Base-by-base conservation (phyloP, 2,797 vertebrate species). In the Argentina silus region DNA sequence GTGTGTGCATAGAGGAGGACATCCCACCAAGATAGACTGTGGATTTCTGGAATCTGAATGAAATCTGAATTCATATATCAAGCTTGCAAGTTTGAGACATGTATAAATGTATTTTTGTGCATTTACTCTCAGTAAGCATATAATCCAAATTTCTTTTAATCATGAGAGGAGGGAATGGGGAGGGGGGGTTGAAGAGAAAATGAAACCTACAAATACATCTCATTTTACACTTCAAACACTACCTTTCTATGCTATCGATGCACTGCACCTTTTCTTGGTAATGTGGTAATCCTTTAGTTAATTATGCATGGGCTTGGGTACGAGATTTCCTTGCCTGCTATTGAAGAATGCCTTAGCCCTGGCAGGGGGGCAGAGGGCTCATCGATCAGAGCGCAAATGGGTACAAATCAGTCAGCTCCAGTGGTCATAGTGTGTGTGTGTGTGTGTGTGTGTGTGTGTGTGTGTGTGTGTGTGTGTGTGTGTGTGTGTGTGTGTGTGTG, bases 371-470 rank as follows among this genome's bases (percentile, higher is more conserved):
- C 55, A 71, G 70, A 81, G 78, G 57, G 73, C 75, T 75, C 78
- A 82, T 15, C 64, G 75, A 89, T 86, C 72, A 80, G 76, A 74
- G 70, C 76, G 67, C 8, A 62, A 75, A 70, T 74, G 67, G 69
- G 74, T 69, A 64, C 74, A 69, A 80, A 73, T 71, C 78, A 78
- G 59, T 50, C 72, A 82, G 70, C 51, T 43, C 14, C 51, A 57
- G 61, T 67, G 55, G 65, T 61, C 42, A 79, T 6, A n/a, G 11
- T 69, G 74, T 53, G 19, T 19, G 36, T 44, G 53, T 64, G 42
- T 77, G 44, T 61, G 65, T 77, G 81, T 69, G n/a, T 77, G 74
- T 79, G 71, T 55, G 51, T 74, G 56, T 81, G 70, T 64, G 74
- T 48, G 68, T 79, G 71, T 55, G 51, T 74, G 56, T 81, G 70